Evolutionary conservation across 2,888 invertebrate genomes (phyloP).

Genomic region (Cephus rjabovi): DNA sequence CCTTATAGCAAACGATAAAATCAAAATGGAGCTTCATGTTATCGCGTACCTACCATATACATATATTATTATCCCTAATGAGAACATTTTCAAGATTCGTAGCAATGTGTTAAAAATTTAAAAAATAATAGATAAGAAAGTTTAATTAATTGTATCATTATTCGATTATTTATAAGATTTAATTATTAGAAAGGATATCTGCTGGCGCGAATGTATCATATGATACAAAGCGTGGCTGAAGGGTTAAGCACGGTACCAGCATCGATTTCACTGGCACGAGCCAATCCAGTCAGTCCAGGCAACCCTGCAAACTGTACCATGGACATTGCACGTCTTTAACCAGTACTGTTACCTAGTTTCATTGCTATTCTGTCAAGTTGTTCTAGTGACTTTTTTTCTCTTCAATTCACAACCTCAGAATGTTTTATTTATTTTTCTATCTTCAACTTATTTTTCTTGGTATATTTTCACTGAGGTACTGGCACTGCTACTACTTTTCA

Average conservation of each 20-base stretch:
- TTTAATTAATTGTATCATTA: neutral
- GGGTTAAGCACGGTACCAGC: neutral
- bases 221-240: neutral
- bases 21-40: neutral
- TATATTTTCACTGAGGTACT: neutral
- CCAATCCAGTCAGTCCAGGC: neutral
- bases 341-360: neutral
- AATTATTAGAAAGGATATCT: neutral
- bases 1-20: neutral
- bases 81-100: neutral
- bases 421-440: slow-evolving; percentile 13
- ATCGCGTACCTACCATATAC: neutral
- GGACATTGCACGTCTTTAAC: neutral
- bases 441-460: slow-evolving; percentile 30
- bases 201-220: neutral
- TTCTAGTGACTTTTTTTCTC: slow-evolving; percentile 10
- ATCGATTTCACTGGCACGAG: neutral
- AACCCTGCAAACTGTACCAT: neutral
- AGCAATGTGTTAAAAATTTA: neutral
- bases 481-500: neutral
- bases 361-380: neutral
- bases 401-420: slow-evolving; percentile 30
- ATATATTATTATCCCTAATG: neutral
- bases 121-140: neutral
- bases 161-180: neutral